Conservation (phyloP, 2,888 invertebrate genomes). For the Deilephila elpenor region DNA sequence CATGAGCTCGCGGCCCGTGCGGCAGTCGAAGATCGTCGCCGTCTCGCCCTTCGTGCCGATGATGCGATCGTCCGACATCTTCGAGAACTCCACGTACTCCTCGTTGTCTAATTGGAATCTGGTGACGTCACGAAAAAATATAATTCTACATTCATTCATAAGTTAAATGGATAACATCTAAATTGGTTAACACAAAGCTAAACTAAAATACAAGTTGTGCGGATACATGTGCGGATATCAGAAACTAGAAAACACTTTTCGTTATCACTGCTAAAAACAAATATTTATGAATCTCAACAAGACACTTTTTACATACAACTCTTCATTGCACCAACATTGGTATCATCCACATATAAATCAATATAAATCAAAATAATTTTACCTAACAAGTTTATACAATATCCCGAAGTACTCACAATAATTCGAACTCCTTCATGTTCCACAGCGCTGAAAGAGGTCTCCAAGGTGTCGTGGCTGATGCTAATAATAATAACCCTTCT, state of each 20-base stretch:
- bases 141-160: background rate
- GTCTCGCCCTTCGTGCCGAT: conserved; percentile 94
- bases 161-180: too few relatives aligned
- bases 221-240: too few relatives aligned
- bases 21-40: conserved; percentile 94
- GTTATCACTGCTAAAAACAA: too few relatives aligned
- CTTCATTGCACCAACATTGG: background rate
- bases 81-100: conserved; percentile 96
- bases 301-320: background rate
- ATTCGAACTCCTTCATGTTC: conserved; percentile 87
- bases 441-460: conserved; percentile 93
- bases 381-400: background rate
- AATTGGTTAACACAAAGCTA: too few relatives aligned
- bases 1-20: conserved; percentile 89
- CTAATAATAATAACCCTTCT: conserved; percentile 90
- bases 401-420: conserved; percentile 79
- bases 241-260: too few relatives aligned
- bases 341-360: too few relatives aligned
- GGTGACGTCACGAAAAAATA: conserved; percentile 29
- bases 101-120: conserved; percentile 92
- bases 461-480: conserved; percentile 95
- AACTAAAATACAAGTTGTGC: too few relatives aligned
- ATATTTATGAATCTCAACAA: too few relatives aligned
- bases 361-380: background rate
- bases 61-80: conserved; percentile 92